A percentile compares a stretch with the other conserved stretches of the same genome.
Evolutionary conservation across 2,797 vertebrate species (phyloP).

Genomic region (Hylomyscus alleni): DNA sequence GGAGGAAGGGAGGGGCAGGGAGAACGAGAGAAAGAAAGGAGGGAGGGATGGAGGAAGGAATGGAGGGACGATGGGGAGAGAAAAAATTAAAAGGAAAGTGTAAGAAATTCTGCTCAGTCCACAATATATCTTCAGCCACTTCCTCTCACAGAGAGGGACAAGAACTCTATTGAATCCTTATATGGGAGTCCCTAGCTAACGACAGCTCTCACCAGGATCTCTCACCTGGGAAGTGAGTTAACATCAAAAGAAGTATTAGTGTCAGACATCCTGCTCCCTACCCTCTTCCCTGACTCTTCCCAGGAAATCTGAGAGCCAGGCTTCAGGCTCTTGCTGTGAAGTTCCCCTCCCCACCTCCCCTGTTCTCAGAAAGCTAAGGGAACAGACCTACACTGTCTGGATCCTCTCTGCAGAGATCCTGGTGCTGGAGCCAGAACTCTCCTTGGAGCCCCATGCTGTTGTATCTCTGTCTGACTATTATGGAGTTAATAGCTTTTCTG

Average conservation of each 20-base stretch:
- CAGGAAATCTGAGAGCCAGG: not conserved
- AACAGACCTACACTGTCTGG: not conserved
- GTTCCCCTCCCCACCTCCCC: not conserved
- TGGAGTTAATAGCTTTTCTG: not conserved
- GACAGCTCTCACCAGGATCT: not conserved
- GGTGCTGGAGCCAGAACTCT: not conserved
- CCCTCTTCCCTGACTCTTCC: no score
- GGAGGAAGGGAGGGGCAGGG: not conserved
- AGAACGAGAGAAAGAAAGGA: rapidly evolving
- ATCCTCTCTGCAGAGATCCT: not conserved
- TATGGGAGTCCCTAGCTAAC: not conserved
- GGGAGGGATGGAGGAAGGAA: no score
- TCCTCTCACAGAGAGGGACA: not conserved
- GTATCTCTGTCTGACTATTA: not conserved
- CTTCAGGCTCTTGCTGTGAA: not conserved
- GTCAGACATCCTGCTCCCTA: not conserved
- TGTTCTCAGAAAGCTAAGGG: not conserved
- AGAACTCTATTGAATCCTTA: not conserved
- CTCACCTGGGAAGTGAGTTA: not conserved
- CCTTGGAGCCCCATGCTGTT: not conserved
- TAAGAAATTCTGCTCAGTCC: not conserved
- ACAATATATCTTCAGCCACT: not conserved
- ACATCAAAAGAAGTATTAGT: not conserved
- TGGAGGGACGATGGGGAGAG: no score
- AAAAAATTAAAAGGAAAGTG: not conserved